Evolutionary conservation across 2,797 vertebrate genomes (phyloP).

Genomic region (Spea hammondii): DNA sequence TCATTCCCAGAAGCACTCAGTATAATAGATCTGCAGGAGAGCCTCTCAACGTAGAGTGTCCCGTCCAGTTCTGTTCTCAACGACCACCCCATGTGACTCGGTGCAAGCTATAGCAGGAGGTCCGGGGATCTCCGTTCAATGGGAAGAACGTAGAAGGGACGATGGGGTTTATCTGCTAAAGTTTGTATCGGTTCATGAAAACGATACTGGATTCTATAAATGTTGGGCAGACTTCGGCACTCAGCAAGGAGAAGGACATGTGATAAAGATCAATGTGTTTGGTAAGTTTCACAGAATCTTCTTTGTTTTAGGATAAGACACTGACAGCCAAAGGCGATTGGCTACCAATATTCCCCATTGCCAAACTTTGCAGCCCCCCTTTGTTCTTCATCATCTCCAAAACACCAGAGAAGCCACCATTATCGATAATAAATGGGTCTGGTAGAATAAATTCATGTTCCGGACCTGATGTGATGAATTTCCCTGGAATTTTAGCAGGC

Average conservation of each 20-base stretch:
- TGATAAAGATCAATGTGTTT: not conserved
- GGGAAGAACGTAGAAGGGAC: not conserved
- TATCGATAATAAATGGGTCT: too few species aligned
- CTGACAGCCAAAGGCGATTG: too few species aligned
- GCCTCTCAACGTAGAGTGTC: not conserved
- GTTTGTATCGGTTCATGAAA: not conserved
- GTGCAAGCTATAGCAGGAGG: not conserved
- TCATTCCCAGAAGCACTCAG: not conserved
- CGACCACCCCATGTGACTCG: constrained; percentile 9
- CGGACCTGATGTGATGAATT: too few species aligned
- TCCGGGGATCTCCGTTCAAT: not conserved
- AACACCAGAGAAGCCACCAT: too few species aligned
- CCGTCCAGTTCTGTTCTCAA: not conserved
- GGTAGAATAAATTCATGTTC: too few species aligned
- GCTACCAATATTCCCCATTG: too few species aligned
- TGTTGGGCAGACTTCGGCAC: not conserved
- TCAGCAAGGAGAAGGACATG: not conserved
- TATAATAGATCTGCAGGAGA: not conserved
- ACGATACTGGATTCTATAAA: not conserved
- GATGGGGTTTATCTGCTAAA: not conserved
- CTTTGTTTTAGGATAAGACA: too few species aligned
- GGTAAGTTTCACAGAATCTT: not conserved
- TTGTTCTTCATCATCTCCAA: too few species aligned
- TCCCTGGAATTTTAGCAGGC: too few species aligned
- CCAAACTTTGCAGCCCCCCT: too few species aligned